Conservation (phyloP, 2,113 vertebrate species). For the Argyrosomus japonicus region DNA sequence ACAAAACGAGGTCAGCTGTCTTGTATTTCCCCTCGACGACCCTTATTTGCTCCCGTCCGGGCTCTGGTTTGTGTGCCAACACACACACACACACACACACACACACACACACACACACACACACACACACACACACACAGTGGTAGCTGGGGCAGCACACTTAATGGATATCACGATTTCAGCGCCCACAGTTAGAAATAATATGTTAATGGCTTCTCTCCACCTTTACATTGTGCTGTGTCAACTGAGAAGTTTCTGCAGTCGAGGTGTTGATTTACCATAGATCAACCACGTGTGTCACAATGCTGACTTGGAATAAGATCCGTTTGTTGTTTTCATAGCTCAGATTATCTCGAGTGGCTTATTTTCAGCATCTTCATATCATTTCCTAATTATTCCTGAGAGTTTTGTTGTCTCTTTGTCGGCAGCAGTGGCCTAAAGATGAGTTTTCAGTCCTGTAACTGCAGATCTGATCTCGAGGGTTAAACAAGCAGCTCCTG, state of each 20-base stretch:
- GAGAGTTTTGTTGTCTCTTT: background rate
- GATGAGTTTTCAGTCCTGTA: background rate
- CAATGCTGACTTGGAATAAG: background rate
- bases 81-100: background rate
- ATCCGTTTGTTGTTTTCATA: background rate
- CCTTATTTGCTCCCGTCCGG: conserved; percentile 19
- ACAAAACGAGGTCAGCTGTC: conserved; percentile 31
- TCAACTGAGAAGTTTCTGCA: conserved; percentile 1
- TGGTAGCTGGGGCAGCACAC: background rate
- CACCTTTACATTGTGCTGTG: background rate
- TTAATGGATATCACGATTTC: background rate
- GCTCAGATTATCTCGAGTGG: background rate
- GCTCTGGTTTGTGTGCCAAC: conserved; percentile 34
- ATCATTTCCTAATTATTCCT: background rate
- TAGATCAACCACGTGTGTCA: background rate
- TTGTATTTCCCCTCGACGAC: conserved; percentile 27
- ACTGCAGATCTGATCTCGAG: background rate
- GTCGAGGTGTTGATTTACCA: background rate
- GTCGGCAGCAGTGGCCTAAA: background rate
- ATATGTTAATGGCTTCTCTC: background rate
- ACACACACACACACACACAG: background rate
- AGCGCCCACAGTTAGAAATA: background rate
- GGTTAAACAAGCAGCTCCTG: background rate
- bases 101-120: conserved; percentile 5
- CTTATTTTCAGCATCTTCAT: background rate